Percentiles rank a stretch among this genome's conserved stretches.
These are phyloP conservation scores for Cerastis leucographa DNA, from an alignment of 2,888 invertebrate species.

Conservation along the genomic window DNA sequence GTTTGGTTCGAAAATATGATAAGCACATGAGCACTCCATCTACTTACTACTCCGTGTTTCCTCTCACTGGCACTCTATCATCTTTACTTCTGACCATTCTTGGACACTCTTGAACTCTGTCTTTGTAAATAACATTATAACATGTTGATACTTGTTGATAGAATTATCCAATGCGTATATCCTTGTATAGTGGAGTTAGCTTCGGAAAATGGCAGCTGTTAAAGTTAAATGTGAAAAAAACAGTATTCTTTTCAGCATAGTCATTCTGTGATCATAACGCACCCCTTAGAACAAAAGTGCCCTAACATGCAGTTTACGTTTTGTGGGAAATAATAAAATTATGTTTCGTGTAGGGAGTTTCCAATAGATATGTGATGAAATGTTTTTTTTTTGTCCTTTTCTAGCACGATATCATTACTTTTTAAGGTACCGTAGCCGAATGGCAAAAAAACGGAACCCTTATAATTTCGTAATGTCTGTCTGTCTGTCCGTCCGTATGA, in stretches of 20 bases:
- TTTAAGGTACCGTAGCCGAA: too few relatives aligned
- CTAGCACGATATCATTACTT: too few relatives aligned
- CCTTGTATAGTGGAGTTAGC: conserved; percentile 58
- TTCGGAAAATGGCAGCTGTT: conserved; percentile 44
- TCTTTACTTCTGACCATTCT: conserved; percentile 49
- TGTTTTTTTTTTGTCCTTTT: too few relatives aligned
- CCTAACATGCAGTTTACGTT: too few relatives aligned
- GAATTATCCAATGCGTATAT: conserved; percentile 73
- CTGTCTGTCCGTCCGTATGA: too few relatives aligned
- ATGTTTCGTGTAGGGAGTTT: too few relatives aligned
- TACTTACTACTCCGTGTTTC: conserved; percentile 25
- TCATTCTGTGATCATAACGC: too few relatives aligned
- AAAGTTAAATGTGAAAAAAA: neutral
- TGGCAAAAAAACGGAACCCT: too few relatives aligned
- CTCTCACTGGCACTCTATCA: conserved; percentile 55
- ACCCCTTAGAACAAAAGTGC: too few relatives aligned
- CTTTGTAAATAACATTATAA: conserved; percentile 68
- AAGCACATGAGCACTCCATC: conserved; percentile 12
- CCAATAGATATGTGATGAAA: too few relatives aligned
- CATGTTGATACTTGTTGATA: conserved; percentile 73
- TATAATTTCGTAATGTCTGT: too few relatives aligned
- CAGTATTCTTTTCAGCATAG: neutral
- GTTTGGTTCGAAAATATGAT: neutral
- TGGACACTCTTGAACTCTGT: conserved; percentile 64
- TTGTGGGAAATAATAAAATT: too few relatives aligned